Percentiles rank a stretch among this genome's conserved stretches.
These are phyloP conservation scores for Zootoca vivipara DNA, from an alignment of 2,113 vertebrate species.

Conservation along the genomic window DNA sequence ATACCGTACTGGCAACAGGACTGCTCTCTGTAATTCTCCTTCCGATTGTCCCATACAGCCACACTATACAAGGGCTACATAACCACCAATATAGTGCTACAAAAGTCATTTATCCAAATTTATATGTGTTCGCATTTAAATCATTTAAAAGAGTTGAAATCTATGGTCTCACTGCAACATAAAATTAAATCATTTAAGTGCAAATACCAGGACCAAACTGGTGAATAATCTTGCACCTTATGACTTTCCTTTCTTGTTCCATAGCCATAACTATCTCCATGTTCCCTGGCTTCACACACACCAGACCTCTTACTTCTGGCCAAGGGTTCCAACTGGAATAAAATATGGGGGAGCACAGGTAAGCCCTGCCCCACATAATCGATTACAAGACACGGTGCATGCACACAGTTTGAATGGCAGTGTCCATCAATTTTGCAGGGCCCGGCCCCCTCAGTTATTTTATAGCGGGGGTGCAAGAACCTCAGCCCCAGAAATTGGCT, in stretches of 20 bases:
- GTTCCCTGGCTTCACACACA: too few species aligned
- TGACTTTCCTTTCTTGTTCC: neutral
- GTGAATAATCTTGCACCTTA: neutral
- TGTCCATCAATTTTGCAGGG: too few species aligned
- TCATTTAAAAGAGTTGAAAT: neutral
- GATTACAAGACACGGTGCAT: too few species aligned
- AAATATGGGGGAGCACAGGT: too few species aligned
- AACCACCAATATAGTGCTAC: neutral
- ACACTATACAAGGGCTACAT: neutral
- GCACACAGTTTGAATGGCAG: too few species aligned
- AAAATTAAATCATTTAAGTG: neutral
- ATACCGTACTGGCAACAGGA: neutral
- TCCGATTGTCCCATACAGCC: neutral
- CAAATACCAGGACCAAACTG: neutral
- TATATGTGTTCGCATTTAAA: neutral
- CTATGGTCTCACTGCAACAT: neutral
- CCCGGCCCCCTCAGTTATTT: too few species aligned
- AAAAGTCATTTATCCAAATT: neutral
- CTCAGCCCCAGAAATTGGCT: too few species aligned
- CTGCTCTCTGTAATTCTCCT: neutral
- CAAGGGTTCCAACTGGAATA: too few species aligned
- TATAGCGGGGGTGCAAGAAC: too few species aligned
- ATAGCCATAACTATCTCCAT: neutral
- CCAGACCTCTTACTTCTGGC: too few species aligned
- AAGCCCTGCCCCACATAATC: too few species aligned